phyloP scores from a whole-genome alignment of 2,113 vertebrate genomes.

The Erythrolamprus reginae region DNA sequence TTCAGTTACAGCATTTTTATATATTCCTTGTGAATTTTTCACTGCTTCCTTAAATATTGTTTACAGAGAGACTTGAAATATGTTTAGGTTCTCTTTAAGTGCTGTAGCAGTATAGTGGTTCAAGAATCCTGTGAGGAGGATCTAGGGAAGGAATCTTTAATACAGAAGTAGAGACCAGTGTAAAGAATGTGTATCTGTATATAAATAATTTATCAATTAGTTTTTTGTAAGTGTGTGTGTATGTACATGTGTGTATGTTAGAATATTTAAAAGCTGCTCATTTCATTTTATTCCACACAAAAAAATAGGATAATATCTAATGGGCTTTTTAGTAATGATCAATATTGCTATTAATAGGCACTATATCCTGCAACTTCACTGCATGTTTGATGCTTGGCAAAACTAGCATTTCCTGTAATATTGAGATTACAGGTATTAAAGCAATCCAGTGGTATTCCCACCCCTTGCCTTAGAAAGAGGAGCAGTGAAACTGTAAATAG shows the following conservation, averaged over 20 bases:
- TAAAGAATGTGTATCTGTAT: conserved; percentile 94
- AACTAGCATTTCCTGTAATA: conserved; percentile 73
- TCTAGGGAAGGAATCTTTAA: conserved; percentile 46
- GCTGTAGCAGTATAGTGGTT: conserved; percentile 72
- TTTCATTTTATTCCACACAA: conserved; percentile 76
- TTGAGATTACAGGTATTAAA: conserved; percentile 67
- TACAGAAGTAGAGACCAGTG: conserved; percentile 75
- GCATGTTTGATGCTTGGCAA: conserved; percentile 91
- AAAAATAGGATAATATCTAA: conserved; percentile 73
- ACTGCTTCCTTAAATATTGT: conserved; percentile 75
- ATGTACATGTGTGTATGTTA: conserved; percentile 70
- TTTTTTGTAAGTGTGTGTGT: conserved; percentile 76
- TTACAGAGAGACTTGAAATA: conserved; percentile 75
- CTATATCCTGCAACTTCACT: conserved; percentile 79
- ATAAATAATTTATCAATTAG: conserved; percentile 82
- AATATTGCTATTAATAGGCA: conserved; percentile 88
- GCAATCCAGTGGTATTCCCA: conserved; percentile 74
- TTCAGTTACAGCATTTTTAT: conserved; percentile 68
- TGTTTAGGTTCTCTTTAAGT: conserved; percentile 63
- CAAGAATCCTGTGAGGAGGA: conserved; percentile 69
- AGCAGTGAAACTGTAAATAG: conserved; percentile 88
- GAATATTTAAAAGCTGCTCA: conserved; percentile 84
- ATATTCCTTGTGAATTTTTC: conserved; percentile 65
- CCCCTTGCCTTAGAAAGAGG: conserved; percentile 75
- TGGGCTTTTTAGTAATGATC: conserved; percentile 80